Percentiles rank a stretch among this genome's conserved stretches.
Conservation (phyloP, 2,797 vertebrate species). For the Anas capensis region DNA sequence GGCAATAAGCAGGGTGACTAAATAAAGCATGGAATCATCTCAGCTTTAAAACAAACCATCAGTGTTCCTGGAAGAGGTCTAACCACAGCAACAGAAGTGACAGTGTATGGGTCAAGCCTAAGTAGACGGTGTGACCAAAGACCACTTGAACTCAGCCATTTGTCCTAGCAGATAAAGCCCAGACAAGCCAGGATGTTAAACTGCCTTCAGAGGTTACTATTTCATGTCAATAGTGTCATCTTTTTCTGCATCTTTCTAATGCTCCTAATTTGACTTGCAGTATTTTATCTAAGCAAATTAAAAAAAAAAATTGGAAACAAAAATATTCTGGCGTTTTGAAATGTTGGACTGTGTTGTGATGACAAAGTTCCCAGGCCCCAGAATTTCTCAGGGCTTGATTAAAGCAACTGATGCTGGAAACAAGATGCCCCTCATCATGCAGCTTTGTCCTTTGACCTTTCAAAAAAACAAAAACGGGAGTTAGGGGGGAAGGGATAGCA, state of each 20-base stretch:
- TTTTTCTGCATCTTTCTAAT: not conserved
- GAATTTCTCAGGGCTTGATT: not conserved
- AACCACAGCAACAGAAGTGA: not conserved
- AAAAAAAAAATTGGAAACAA: not conserved
- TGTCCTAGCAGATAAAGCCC: not conserved
- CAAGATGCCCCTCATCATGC: not conserved
- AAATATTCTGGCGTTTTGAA: not conserved
- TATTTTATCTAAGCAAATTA: not conserved
- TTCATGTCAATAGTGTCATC: not conserved
- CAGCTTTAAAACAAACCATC: not conserved
- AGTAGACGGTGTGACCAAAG: not conserved
- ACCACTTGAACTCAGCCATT: not conserved
- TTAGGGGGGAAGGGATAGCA: too few species aligned
- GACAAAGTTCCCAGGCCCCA: not conserved
- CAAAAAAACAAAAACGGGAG: too few species aligned
- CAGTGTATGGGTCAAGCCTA: not conserved
- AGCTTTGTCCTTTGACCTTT: not conserved
- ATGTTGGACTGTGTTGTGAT: not conserved
- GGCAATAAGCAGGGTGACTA: not conserved
- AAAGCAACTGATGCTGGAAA: not conserved
- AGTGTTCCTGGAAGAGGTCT: not conserved
- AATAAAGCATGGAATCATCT: not conserved
- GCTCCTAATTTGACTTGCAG: not conserved
- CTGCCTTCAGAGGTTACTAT: not conserved
- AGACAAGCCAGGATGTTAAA: not conserved